These are phyloP conservation scores for Meloidogyne floridensis DNA, from an alignment of 1,140 invertebrate genomes.

Conservation along the genomic window DNA sequence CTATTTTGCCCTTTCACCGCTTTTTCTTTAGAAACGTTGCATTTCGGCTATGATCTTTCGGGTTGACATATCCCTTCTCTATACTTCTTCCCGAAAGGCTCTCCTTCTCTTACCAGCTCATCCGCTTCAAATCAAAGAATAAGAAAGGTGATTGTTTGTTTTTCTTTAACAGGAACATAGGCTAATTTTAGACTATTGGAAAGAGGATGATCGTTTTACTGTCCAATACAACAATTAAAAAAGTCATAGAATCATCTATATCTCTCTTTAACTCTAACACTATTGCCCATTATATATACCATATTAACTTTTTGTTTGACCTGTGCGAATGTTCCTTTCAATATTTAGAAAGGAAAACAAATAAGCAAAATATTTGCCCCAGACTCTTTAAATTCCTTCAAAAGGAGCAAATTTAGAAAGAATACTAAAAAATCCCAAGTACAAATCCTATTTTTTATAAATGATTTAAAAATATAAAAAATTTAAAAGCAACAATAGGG, in stretches of 20 bases:
- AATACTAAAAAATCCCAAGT: background rate
- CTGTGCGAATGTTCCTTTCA: background rate
- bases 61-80: background rate
- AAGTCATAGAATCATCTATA: too few species aligned
- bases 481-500: background rate
- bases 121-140: background rate
- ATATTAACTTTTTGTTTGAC: background rate
- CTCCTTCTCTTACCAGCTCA: background rate
- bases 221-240: too few species aligned
- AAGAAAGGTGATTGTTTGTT: background rate
- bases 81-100: background rate
- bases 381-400: constrained; percentile 2
- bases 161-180: background rate
- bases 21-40: background rate
- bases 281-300: background rate
- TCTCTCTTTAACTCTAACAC: background rate
- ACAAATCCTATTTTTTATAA: background rate
- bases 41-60: background rate
- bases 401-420: background rate
- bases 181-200: constrained; percentile 4
- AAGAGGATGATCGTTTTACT: background rate
- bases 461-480: background rate
- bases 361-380: background rate
- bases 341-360: background rate
- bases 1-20: too few species aligned